A percentile compares a stretch with the other conserved stretches of the same genome.
Conservation (phyloP, 1,140 invertebrate species). For the Aradophagus sp. region DNA sequence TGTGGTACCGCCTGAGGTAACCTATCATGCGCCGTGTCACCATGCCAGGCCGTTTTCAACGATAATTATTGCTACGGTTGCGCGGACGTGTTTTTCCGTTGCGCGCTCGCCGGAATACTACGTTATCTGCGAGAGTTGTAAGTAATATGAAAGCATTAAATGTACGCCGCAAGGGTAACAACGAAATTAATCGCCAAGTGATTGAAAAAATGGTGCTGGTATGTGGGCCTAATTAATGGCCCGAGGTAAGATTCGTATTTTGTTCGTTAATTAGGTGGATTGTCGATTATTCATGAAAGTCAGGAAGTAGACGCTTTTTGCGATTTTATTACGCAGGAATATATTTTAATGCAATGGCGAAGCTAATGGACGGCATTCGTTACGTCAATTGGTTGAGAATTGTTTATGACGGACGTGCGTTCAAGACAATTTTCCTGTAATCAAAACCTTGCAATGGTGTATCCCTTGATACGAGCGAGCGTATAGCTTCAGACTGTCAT, state of each 20-base stretch:
- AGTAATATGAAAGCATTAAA: constrained; percentile 32
- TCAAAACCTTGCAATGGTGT: too few species aligned
- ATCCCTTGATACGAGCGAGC: too few species aligned
- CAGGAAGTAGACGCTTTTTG: too few species aligned
- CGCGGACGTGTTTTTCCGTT: constrained; percentile 40
- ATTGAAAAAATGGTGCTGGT: constrained; percentile 12
- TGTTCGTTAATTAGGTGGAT: background rate
- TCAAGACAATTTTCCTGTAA: too few species aligned
- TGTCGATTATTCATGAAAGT: too few species aligned
- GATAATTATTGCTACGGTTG: constrained; percentile 46
- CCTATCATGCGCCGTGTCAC: constrained; percentile 44
- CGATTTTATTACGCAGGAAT: too few species aligned
- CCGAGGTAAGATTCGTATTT: constrained; percentile 13
- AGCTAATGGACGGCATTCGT: too few species aligned
- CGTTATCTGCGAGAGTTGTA: constrained; percentile 30
- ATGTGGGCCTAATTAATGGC: constrained; percentile 23
- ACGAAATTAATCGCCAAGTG: constrained; percentile 22
- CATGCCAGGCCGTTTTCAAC: constrained; percentile 43
- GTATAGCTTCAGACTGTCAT: too few species aligned
- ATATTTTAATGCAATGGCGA: too few species aligned
- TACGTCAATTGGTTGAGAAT: too few species aligned
- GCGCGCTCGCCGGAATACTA: constrained; percentile 2
- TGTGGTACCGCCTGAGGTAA: constrained; percentile 37
- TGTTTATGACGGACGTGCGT: too few species aligned
- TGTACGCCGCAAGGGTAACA: constrained; percentile 19